These are phyloP conservation scores for Geopemphigus sp. DNA, from an alignment of 1,140 invertebrate species.

Conservation along the genomic window DNA sequence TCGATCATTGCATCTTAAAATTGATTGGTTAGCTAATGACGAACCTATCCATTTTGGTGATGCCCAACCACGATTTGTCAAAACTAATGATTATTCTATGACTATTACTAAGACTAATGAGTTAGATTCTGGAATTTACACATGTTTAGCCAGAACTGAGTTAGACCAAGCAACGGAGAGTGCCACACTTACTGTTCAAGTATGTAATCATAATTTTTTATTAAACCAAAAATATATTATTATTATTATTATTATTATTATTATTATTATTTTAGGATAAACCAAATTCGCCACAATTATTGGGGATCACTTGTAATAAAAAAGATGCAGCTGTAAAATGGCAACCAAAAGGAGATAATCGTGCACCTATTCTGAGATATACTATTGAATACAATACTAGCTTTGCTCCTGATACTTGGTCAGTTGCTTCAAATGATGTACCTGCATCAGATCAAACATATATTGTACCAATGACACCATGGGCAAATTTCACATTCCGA, in stretches of 20 bases:
- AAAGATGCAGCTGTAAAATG: conserved; percentile 75
- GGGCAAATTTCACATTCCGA: conserved; percentile 95
- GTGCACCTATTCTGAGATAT: conserved; percentile 88
- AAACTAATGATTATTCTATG: conserved; percentile 85
- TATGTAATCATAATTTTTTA: not conserved
- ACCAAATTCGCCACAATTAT: conserved; percentile 81
- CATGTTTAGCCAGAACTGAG: conserved; percentile 89
- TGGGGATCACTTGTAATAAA: conserved; percentile 66
- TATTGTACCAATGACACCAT: conserved; percentile 75
- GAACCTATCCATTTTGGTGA: conserved; percentile 81
- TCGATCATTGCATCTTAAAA: conserved; percentile 71
- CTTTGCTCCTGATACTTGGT: conserved; percentile 92
- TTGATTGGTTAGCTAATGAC: conserved; percentile 85
- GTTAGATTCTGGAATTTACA: conserved; percentile 91
- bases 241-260: too few relatives aligned
- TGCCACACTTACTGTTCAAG: conserved; percentile 87
- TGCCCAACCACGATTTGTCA: conserved; percentile 74
- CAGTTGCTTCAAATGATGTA: conserved; percentile 69
- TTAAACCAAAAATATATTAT: not conserved
- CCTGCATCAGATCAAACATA: conserved; percentile 77
- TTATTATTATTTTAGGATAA: conserved; percentile 69
- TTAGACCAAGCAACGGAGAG: conserved; percentile 79
- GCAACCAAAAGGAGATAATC: conserved; percentile 87
- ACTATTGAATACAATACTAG: conserved; percentile 92
- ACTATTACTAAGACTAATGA: conserved; percentile 92